Conservation (phyloP, 2,888 invertebrate genomes). For the Ypsolopha scabrella region DNA sequence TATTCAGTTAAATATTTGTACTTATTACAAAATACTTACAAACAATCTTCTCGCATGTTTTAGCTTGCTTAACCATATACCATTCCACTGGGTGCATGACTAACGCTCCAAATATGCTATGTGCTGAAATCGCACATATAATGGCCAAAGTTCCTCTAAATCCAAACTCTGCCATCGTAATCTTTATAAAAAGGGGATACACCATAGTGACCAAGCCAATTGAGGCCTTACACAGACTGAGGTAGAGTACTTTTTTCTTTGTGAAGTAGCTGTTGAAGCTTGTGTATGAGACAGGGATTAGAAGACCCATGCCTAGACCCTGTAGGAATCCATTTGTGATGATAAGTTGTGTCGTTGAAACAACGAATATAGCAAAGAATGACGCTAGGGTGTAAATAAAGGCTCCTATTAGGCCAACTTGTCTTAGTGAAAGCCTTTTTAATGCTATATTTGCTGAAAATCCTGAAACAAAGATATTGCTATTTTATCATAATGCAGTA, state of each 20-base stretch:
- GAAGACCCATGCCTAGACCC: conserved; percentile 76
- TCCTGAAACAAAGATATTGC: conserved; percentile 54
- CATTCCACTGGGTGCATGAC: conserved; percentile 80
- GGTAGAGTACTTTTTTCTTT: conserved; percentile 76
- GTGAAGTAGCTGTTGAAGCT: conserved; percentile 82
- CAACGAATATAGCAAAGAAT: conserved; percentile 73
- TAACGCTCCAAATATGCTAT: conserved; percentile 76
- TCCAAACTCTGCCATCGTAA: conserved; percentile 73
- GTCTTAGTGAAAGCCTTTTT: conserved; percentile 73
- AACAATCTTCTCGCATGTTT: conserved; percentile 50
- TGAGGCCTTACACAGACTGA: conserved; percentile 77
- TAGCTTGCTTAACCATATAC: conserved; percentile 70
- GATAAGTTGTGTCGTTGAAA: conserved; percentile 72
- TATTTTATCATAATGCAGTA: not conserved
- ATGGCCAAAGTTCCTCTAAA: conserved; percentile 79
- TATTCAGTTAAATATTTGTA: no score
- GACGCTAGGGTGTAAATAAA: conserved; percentile 73
- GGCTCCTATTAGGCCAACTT: conserved; percentile 76
- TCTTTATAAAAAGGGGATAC: conserved; percentile 75
- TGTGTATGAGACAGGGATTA: conserved; percentile 79
- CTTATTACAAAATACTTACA: conserved; percentile 34
- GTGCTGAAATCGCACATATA: conserved; percentile 74
- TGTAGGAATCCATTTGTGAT: conserved; percentile 75
- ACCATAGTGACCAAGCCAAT: conserved; percentile 76
- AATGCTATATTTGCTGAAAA: conserved; percentile 76